Base-by-base conservation (phyloP, 2,888 invertebrate genomes). In the Blastobasis adustella region DNA sequence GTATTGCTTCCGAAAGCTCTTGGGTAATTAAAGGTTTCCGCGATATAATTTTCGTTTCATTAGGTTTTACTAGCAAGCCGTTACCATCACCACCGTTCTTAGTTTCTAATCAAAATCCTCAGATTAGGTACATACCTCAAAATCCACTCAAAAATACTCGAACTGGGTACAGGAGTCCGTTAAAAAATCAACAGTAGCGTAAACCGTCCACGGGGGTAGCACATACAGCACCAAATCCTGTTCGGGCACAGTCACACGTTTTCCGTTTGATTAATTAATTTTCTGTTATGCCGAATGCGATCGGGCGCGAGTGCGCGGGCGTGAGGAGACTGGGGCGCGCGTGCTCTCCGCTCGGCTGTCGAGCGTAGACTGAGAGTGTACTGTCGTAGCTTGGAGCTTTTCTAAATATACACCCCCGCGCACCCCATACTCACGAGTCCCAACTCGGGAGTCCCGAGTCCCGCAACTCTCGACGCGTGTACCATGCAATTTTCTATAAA, bases 351-450 rank as follows among this genome's bases (percentile, higher is more conserved):
- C 68, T 57, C 77, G 77, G 69, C 66, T 71, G 73, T 68, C 64
- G 65, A 76, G 72, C 83, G 70, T 73, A 70, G 72, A 89, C 89
- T 89, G 86, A 37, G 48, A 42, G 39, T 66, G 63, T 58, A 67
- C 71, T 72, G 67, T 62, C 64, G 65, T 66, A 65, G 71, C 67
- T 67, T 64, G 65, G 62, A 72, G 72, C 78, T 76, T 79, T 82
- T 81, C 86, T 87, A 86, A 86, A 85, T 85, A 88, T 81, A 86
- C 82, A 82, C 82, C 84, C 84, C 75, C 84, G 82, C 85, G 81
- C 84, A 73, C 76, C 75, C 75, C 75, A 67, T n/a, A n/a, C n/a
- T n/a, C n/a, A 68, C 64, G 72, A 70, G 76, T 23, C 82, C 79
- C 81, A 80, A 79, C 82, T 80, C 77, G 75, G 80, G 74, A 23